A percentile compares a stretch with the other conserved stretches of the same genome.
Evolutionary conservation across 2,113 vertebrate genomes (phyloP).

Genomic region (Burhinus oedicnemus): DNA sequence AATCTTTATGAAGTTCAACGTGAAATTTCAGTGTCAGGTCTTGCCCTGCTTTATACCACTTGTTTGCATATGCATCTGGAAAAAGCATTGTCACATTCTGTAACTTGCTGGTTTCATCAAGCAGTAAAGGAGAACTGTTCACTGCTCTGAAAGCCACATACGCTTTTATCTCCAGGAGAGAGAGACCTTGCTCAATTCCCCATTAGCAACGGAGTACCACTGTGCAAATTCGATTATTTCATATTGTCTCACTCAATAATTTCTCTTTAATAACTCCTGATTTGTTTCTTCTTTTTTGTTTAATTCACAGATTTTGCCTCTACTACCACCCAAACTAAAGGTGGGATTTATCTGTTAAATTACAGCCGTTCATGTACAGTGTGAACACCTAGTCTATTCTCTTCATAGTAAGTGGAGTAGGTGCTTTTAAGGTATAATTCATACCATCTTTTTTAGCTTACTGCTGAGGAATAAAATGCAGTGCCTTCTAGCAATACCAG

Average conservation of each 20-base stretch:
- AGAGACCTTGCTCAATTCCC: background rate
- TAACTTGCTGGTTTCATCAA: background rate
- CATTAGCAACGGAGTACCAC: background rate
- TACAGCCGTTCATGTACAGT: background rate
- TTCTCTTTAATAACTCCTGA: background rate
- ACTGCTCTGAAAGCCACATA: background rate
- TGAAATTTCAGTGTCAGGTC: background rate
- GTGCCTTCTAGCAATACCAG: background rate
- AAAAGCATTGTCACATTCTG: background rate
- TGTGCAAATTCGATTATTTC: background rate
- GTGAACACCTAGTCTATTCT: background rate
- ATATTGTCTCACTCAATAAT: background rate
- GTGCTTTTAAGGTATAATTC: background rate
- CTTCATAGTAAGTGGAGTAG: background rate
- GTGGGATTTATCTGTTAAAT: background rate
- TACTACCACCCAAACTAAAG: background rate
- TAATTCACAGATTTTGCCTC: background rate
- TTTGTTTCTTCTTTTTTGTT: background rate
- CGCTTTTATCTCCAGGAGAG: background rate
- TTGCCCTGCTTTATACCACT: background rate
- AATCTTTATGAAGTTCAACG: background rate
- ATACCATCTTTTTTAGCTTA: background rate
- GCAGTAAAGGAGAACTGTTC: background rate
- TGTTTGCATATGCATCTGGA: background rate
- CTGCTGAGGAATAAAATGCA: background rate